Conservation (phyloP, 2,888 invertebrate species). For the Amblyjoppa proteus region DNA sequence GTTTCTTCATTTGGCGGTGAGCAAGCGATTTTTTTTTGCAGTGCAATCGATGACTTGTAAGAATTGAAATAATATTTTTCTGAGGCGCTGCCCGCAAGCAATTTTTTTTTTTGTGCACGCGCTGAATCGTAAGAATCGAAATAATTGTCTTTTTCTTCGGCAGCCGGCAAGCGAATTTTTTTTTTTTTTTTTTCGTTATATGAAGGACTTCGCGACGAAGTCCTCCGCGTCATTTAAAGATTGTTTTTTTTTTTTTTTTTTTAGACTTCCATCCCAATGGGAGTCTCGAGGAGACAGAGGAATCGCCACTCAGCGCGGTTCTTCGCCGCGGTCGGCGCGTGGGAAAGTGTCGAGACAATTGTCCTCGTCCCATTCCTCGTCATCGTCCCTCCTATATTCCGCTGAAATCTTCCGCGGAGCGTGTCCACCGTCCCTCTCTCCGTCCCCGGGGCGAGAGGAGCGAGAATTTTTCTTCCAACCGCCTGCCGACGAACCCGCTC, state of each 20-base stretch:
- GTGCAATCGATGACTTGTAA: too few species aligned
- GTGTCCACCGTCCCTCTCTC: not conserved
- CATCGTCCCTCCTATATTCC: constrained; percentile 15
- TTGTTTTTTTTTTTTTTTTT: not conserved
- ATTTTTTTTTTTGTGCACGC: too few species aligned
- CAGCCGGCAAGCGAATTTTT: too few species aligned
- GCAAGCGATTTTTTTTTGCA: too few species aligned
- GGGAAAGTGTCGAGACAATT: constrained; percentile 40
- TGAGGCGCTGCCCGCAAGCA: too few species aligned
- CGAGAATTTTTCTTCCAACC: constrained; percentile 6
- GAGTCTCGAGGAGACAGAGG: not conserved
- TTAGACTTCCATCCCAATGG: not conserved
- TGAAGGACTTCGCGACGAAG: too few species aligned
- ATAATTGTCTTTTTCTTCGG: too few species aligned
- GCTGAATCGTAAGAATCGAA: too few species aligned
- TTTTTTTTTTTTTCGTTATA: too few species aligned
- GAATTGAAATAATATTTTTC: too few species aligned
- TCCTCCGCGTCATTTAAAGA: too few species aligned
- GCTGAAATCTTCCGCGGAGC: not conserved
- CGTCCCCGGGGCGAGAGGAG: not conserved
- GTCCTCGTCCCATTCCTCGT: constrained; percentile 17
- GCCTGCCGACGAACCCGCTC: not conserved
- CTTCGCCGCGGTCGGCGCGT: constrained; percentile 27
- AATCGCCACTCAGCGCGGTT: constrained; percentile 15
- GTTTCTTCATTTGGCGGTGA: too few species aligned